Evolutionary conservation across 2,113 vertebrate genomes (phyloP).

Genomic region (Crocuta crocuta): DNA sequence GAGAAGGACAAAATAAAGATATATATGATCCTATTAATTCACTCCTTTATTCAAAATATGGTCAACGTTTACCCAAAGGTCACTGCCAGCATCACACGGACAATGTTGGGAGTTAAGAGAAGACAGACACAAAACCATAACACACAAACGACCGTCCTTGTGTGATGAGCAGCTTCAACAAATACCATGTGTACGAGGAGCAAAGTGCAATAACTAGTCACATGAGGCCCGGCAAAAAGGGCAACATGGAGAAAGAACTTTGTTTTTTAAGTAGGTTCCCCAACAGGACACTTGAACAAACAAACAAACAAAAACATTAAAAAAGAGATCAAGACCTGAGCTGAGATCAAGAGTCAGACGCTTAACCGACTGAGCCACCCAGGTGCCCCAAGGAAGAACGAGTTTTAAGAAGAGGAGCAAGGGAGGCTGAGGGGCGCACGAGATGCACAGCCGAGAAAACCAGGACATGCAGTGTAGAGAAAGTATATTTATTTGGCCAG

Average conservation of each 20-base stretch:
- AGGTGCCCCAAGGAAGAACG: no score
- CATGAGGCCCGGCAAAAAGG: neutral
- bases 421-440: neutral
- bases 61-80: neutral
- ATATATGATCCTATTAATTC: neutral
- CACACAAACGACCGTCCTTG: fast-evolving
- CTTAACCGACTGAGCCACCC: no score
- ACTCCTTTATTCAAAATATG: neutral
- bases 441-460: neutral
- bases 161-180: neutral
- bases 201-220: neutral
- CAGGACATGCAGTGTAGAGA: neutral
- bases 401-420: neutral
- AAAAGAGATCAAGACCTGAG: no score
- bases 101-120: neutral
- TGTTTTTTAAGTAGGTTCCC: no score
- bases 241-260: neutral
- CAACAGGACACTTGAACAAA: no score
- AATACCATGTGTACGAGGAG: no score
- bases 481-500: neutral
- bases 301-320: no score
- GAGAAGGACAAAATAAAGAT: neutral
- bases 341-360: no score
- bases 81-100: neutral
- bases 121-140: neutral